These are phyloP conservation scores for Urophycis tenuis DNA, from an alignment of 2,797 vertebrate species.

Conservation along the genomic window DNA sequence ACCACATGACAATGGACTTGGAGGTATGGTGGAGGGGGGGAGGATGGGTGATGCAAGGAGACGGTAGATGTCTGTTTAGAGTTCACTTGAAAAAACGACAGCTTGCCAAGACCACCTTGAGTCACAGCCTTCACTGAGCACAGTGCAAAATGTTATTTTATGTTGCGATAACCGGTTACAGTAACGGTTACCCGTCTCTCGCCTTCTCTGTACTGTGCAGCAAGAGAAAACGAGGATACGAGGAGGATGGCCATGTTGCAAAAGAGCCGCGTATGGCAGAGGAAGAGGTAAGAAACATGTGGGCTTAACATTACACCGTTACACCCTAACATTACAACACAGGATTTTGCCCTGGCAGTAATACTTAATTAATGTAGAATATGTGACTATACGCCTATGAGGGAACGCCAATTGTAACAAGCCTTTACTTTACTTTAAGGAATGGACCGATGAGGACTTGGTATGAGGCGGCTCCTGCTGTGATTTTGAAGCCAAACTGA, in stretches of 20 bases:
- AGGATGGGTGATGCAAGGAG: slow-evolving; percentile 7
- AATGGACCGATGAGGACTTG: slow-evolving; percentile 85
- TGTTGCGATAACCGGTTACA: not conserved
- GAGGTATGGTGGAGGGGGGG: slow-evolving; percentile 12
- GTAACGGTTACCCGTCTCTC: not conserved
- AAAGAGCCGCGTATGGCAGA: slow-evolving; percentile 71
- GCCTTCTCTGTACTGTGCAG: slow-evolving; percentile 57
- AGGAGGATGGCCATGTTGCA: slow-evolving; percentile 80
- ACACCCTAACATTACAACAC: too few species aligned
- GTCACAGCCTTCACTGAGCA: not conserved
- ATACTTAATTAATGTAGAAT: not conserved
- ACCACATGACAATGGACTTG: slow-evolving; percentile 26
- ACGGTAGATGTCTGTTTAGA: slow-evolving; percentile 8
- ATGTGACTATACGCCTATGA: not conserved
- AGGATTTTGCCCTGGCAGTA: not conserved
- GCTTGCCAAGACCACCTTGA: slow-evolving; percentile 19
- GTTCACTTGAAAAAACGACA: slow-evolving; percentile 30
- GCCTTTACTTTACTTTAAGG: slow-evolving; percentile 61
- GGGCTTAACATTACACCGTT: not conserved
- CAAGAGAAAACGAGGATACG: slow-evolving; percentile 89
- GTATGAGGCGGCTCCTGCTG: slow-evolving; percentile 20
- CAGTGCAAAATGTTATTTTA: not conserved
- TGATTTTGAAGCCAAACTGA: slow-evolving; percentile 4
- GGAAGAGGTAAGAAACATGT: slow-evolving; percentile 52
- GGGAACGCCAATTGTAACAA: slow-evolving; percentile 6